Base-by-base conservation (phyloP, 2,888 invertebrate species). In the Neelides folsomi region DNA sequence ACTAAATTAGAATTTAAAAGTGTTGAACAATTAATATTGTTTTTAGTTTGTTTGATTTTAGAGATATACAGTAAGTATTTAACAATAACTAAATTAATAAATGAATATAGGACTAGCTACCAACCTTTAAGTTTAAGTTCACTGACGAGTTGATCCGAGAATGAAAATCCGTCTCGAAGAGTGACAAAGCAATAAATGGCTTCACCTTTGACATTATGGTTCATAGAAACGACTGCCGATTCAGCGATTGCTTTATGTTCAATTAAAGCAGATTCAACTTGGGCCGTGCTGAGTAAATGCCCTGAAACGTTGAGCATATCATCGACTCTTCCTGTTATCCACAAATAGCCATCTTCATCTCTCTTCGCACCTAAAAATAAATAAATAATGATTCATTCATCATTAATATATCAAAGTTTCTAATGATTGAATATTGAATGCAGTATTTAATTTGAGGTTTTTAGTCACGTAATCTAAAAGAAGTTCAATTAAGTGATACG, bases 301-400 rank as follows among this genome's bases (percentile, higher is more conserved):
- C 97, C 98, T 2, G 93, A 94, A 8, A 98, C 95, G 71, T 98
- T 98, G 62, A 98, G 75, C 90, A 98, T 94, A 71, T 98, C 98
- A 70, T 98, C 97, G 38, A 95, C 87, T 53, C 95, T 81, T 0
- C 95, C 95, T 0, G 94, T 95, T 54, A 97, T 84, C 93, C 93
- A 94, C 52, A 92, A 73, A 70, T 92, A 93, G 0, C 95, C 95
- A 69, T 98, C 95, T 18, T 82, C 78, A 70, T 98, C 97, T 53
- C 92, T 77, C 62, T 79, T 78, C 0, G 90, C 93, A 52, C 93
- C 93, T 93, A 68, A 18, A 68, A 64, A 62, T 59, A 48, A 42
- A 34, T 40, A 15, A 46, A 12, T 10, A 18, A n/a, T n/a, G n/a
- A n/a, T n/a, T n/a, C n/a, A n/a, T n/a, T n/a, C n/a, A n/a, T n/a